These are phyloP conservation scores for Druon quercuslanigerum DNA, from an alignment of 1,140 invertebrate species.

Conservation along the genomic window DNA sequence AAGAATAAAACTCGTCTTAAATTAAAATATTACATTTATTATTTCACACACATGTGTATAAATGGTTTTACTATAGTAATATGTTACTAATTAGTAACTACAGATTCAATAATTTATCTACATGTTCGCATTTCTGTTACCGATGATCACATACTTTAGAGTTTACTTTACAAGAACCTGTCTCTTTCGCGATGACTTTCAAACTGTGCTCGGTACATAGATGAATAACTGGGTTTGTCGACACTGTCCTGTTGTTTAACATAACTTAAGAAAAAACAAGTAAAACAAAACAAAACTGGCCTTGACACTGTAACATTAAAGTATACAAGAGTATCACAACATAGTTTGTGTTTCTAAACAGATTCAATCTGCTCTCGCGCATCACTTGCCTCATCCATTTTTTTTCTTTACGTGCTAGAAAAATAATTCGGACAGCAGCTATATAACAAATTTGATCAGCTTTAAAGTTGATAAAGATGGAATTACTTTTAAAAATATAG, in stretches of 20 bases:
- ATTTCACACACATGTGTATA: slow-evolving; percentile 59
- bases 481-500: too few relatives aligned
- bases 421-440: neutral
- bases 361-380: slow-evolving; percentile 10
- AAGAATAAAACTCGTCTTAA: slow-evolving; percentile 53
- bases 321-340: slow-evolving; percentile 43
- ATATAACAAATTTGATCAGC: neutral
- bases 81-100: slow-evolving; percentile 47
- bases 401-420: neutral
- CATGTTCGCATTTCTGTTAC: slow-evolving; percentile 30
- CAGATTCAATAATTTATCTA: slow-evolving; percentile 41
- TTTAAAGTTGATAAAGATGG: too few relatives aligned
- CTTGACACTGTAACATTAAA: slow-evolving; percentile 39
- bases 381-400: too few relatives aligned
- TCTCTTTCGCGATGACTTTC: neutral
- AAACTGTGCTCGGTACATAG: too few relatives aligned
- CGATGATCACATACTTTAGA: neutral
- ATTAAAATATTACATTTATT: slow-evolving; percentile 66
- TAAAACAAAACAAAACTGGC: slow-evolving; percentile 11
- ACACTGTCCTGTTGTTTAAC: neutral
- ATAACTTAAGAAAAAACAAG: neutral
- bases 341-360: slow-evolving; percentile 17
- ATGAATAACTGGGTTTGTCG: neutral
- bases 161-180: neutral
- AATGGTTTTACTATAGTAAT: slow-evolving; percentile 56